Base-by-base conservation (phyloP, 1,140 invertebrate genomes). In the Saxidomus purpurata region DNA sequence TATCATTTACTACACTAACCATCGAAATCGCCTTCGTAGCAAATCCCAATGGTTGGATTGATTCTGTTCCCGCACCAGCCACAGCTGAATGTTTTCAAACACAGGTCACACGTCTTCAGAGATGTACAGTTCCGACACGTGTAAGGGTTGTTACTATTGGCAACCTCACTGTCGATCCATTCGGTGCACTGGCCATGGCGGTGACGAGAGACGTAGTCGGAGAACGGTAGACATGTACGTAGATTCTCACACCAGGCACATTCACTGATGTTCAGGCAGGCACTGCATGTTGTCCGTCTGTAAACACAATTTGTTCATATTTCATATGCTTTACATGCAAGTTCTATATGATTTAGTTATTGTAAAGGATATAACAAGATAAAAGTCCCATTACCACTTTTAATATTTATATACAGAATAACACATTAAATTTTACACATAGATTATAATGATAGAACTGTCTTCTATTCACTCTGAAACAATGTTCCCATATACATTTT, bases 171-270 rank as follows among this genome's bases (percentile, higher is more conserved):
- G 96, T 99, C 98, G 55, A 99, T 97, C 98, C 98, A 99, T 93
- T 98, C 98, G 8, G 98, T 97, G 93, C 99, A 99, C 87, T 98
- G 96, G 0, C 98, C 98, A 96, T 98, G 99, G 92, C 98, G 98
- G 96, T 98, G 99, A 92, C 98, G 98, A 85, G 98, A 98, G 0
- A 98, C 99, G 95, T 99, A 99, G 6, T 99, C 98, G 0, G 98
- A 98, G 96, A 99, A 99, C 59, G 98, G 98, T 94, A 99, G 98
- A 94, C 99, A 99, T 93, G 98, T 98, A 90, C 96, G 94, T 2
- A 98, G 98, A 52, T 98, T 97, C 93, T 99, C 98, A 94, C 98
- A 99, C 99, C 98, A 99, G 0, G 99, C 98, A 95, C 99, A 99
- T 79, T 98, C 97, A 9, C 98, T 98, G 90, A 98, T 97, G 84